Conservation (phyloP, 1,140 invertebrate genomes). For the Monomorium pharaonis region DNA sequence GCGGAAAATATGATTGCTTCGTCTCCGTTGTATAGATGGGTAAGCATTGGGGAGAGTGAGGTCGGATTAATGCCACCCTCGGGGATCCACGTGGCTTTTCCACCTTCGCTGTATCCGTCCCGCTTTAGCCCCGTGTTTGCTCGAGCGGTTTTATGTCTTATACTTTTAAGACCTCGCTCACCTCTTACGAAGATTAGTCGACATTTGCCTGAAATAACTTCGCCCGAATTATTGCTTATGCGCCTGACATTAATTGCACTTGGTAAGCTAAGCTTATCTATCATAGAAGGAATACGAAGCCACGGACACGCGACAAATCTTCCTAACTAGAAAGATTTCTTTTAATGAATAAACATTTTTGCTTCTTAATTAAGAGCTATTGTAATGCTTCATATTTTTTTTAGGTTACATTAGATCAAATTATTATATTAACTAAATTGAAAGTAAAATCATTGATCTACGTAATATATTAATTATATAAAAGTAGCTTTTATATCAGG, state of each 20-base stretch:
- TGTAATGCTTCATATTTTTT: background rate
- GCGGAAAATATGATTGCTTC: constrained; percentile 85
- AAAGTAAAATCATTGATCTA: background rate
- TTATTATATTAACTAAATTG: background rate
- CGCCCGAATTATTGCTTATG: background rate
- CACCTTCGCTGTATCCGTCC: constrained; percentile 70
- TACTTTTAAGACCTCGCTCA: constrained; percentile 63
- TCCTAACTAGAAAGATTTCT: background rate
- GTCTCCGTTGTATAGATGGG: constrained; percentile 75
- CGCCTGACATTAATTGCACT: constrained; percentile 7
- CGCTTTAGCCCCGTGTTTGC: constrained; percentile 18
- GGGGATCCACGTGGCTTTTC: constrained; percentile 79
- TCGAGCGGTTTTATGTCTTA: constrained; percentile 64
- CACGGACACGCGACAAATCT: background rate
- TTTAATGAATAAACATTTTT: background rate
- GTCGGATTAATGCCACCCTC: constrained; percentile 84
- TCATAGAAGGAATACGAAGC: background rate
- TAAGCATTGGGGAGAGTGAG: constrained; percentile 68
- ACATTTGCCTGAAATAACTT: background rate
- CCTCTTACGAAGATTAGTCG: constrained; percentile 69
- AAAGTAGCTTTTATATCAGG: background rate
- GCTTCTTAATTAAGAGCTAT: background rate
- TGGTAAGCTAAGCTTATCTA: background rate
- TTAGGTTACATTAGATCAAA: background rate
- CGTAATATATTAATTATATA: background rate